These are phyloP conservation scores for Macropis europaea DNA, from an alignment of 2,888 invertebrate genomes.

Conservation along the genomic window DNA sequence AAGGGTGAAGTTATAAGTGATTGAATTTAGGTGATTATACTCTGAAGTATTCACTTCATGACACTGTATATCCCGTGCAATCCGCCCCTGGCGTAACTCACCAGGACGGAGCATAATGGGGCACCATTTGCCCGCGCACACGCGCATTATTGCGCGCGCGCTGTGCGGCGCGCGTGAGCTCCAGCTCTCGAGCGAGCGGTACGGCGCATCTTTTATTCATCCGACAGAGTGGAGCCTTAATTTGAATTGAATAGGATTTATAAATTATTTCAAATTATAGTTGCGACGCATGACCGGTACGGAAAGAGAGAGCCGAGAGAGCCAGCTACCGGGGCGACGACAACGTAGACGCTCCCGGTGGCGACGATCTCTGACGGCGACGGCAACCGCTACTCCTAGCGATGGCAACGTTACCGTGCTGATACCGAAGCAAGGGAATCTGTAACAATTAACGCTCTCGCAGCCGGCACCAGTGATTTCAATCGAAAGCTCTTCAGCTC, in stretches of 20 bases:
- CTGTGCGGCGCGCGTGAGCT: conserved; percentile 37
- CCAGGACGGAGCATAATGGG: conserved; percentile 64
- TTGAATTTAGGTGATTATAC: no score
- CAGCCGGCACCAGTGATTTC: no score
- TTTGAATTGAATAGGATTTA: conserved; percentile 80
- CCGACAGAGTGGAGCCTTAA: conserved; percentile 80
- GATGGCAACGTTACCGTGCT: no score
- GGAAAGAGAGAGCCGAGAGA: conserved; percentile 52
- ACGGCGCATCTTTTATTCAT: conserved; percentile 79
- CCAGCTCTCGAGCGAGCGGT: conserved; percentile 39
- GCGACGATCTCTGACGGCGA: conserved; percentile 44
- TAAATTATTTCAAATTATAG: conserved; percentile 80
- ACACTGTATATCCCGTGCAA: conserved; percentile 52
- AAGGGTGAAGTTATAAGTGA: no score
- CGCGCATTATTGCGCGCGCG: conserved; percentile 60
- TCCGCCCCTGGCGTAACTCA: conserved; percentile 60
- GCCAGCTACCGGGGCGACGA: conserved; percentile 49
- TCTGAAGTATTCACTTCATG: no score
- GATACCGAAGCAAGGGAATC: no score
- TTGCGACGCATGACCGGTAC: conserved; percentile 75
- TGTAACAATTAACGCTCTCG: no score
- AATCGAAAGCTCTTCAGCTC: no score
- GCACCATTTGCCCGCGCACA: conserved; percentile 71
- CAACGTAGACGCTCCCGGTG: conserved; percentile 36
- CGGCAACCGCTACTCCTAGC: conserved; percentile 31